Percentiles rank a stretch among this genome's conserved stretches.
Conservation (phyloP, 2,113 vertebrate genomes). For the Oreochromis spilurus region DNA sequence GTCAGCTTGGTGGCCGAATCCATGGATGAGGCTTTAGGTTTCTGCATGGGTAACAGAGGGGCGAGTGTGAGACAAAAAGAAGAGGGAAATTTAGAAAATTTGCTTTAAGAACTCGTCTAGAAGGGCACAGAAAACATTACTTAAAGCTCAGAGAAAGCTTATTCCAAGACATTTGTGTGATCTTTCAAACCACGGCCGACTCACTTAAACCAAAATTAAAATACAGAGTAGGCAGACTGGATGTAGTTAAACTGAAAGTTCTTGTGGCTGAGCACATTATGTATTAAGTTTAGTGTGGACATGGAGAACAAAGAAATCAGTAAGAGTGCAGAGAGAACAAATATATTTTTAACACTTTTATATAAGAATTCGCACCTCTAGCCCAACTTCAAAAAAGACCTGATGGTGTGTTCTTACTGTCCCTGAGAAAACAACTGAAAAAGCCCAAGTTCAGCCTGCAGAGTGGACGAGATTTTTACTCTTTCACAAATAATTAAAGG, state of each 20-base stretch:
- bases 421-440: background rate
- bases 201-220: background rate
- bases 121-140: background rate
- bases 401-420: background rate
- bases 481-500: background rate
- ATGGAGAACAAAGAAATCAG: background rate
- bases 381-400: background rate
- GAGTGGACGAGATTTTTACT: background rate
- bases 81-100: background rate
- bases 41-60: constrained; percentile 62
- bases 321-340: background rate
- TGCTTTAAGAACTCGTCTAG: background rate
- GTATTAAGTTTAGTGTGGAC: background rate
- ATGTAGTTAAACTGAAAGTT: background rate
- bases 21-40: constrained; percentile 85
- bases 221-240: background rate
- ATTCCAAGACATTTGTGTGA: background rate
- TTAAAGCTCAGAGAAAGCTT: background rate
- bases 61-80: background rate
- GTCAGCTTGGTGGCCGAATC: constrained; percentile 86
- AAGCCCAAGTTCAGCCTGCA: background rate
- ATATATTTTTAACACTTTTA: background rate
- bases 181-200: background rate
- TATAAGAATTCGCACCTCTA: background rate
- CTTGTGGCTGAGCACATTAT: background rate